A percentile compares a stretch with the other conserved stretches of the same genome.
These are phyloP conservation scores for Zeugodacus cucurbitae DNA, from an alignment of 1,140 invertebrate genomes.

Conservation along the genomic window DNA sequence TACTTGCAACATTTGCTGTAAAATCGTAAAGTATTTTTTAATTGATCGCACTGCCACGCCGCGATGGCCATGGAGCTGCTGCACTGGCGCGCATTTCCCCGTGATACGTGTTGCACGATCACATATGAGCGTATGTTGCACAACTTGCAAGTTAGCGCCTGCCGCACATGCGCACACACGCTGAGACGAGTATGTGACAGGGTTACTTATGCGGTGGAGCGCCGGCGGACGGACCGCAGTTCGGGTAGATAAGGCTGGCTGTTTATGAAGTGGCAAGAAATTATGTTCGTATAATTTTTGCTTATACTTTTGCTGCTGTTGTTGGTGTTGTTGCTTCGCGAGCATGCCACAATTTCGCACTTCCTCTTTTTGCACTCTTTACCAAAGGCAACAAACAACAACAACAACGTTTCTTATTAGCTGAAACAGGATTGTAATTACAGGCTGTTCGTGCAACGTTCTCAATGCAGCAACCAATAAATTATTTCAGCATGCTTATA, in stretches of 20 bases:
- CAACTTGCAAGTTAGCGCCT: constrained; percentile 33
- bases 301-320: not conserved
- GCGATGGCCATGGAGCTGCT: not conserved
- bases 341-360: not conserved
- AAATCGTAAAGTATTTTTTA: constrained; percentile 41
- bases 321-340: not conserved
- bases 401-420: constrained; percentile 16
- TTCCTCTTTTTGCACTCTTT: not conserved
- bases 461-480: constrained; percentile 2
- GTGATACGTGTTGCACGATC: not conserved
- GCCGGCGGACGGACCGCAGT: too few species aligned
- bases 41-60: not conserved
- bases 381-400: not conserved
- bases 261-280: constrained; percentile 41
- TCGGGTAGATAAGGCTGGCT: not conserved
- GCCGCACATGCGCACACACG: not conserved
- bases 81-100: not conserved
- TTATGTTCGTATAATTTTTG: constrained; percentile 38
- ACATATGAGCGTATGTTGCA: not conserved
- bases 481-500: not conserved
- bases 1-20: constrained; percentile 27
- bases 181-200: not conserved
- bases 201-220: not conserved
- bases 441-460: constrained; percentile 24
- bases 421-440: constrained; percentile 36